phyloP scores from a whole-genome alignment of 2,113 vertebrate species.

The Oreochromis niloticus region DNA sequence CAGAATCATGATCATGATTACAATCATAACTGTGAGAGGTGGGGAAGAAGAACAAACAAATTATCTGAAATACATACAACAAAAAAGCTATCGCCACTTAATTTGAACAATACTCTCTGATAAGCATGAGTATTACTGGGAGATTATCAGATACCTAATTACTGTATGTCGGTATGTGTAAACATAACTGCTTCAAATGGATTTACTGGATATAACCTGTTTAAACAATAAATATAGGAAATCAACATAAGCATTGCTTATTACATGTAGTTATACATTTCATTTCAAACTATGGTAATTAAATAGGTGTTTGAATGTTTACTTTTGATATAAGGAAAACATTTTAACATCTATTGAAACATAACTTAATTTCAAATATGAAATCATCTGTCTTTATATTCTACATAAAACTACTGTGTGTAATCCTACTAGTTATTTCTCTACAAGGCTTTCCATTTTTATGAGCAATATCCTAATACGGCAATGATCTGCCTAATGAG shows the following conservation, averaged over 20 bases:
- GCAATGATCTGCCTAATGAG: not conserved
- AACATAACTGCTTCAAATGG: not conserved
- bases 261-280: not conserved
- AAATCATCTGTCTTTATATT: not conserved
- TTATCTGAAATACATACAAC: not conserved
- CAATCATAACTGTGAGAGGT: not conserved
- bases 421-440: not conserved
- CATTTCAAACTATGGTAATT: not conserved
- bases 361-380: not conserved
- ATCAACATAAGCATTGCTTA: not conserved
- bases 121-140: not conserved
- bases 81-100: not conserved
- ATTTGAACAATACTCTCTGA: not conserved
- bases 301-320: not conserved
- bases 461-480: not conserved
- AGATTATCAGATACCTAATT: not conserved
- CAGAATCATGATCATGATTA: not conserved
- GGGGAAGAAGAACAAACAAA: not conserved
- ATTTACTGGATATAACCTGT: not conserved
- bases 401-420: not conserved
- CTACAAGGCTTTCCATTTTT: not conserved
- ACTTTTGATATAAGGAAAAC: not conserved
- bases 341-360: not conserved
- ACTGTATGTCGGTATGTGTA: not conserved
- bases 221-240: not conserved